Evolutionary conservation across 2,797 vertebrate genomes (phyloP), one percentile per base, ranked within the genome.

Genomic region (Schizothorax lantsangensis): DNA sequence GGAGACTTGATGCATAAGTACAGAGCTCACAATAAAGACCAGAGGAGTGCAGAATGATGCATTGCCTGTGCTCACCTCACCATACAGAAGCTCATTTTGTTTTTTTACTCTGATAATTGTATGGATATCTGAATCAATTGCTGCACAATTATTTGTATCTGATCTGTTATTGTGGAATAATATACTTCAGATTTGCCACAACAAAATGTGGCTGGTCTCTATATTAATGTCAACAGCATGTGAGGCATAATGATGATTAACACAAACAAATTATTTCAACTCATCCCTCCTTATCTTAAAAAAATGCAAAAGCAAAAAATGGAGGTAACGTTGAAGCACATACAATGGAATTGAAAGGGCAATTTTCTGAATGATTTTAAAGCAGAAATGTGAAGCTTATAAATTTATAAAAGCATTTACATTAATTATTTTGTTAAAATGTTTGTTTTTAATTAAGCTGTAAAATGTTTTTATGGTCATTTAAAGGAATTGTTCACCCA

Each of bases 21-120:
- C 26, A 85, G 59, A 66, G 83, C 47, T 80, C 80, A 74, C 43
- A 74, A 21, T 79, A n/a, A 69, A 71, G 68, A 80, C 36, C 66
- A 75, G 49, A 14, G 19, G 71, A 40, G 30, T 75, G 78, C 19
- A 15, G 54, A 21, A 74, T 78, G 49, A 88, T 78, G 72, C 52
- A 77, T n/a, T 17, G 81, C 69, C 57, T 84, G 23, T 11, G 7
- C 75, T 86, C 62, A 84, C 19, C 45, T 78, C 17, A 23, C 21
- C 49, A 8, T 17, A 62, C 72, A 2, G 64, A 45, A 30, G n/a
- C 38, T 45, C 52, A 5, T 78, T 38, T 57, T 38, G n/a, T n/a
- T 73, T 73, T 73, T 26, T 40, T 8, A 45, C 64, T 19, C 11
- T 6, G 40, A 73, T 47, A 8, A 73, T 69, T 11, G 26, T 5